Evolutionary conservation across 2,797 vertebrate species (phyloP).

Genomic region (Melanotaenia pygmaea): DNA sequence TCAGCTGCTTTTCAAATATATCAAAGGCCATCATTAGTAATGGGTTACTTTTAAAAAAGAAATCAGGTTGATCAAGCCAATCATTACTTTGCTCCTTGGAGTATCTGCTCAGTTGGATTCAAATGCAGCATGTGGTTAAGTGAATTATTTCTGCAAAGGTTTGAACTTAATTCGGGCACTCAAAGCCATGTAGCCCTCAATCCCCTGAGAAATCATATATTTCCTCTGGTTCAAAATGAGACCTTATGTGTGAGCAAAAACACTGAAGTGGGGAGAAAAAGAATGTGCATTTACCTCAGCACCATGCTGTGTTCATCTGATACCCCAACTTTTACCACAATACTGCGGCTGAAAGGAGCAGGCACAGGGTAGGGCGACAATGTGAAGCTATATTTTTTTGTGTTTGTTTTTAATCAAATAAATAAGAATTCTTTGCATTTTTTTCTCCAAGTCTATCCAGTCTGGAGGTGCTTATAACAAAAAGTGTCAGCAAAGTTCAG

Average conservation of each 20-base stretch:
- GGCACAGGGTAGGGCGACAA: slow-evolving; percentile 52
- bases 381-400: slow-evolving; percentile 53
- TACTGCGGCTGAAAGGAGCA: slow-evolving; percentile 43
- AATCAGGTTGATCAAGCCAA: slow-evolving; percentile 9
- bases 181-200: slow-evolving; percentile 38
- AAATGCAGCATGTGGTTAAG: slow-evolving; percentile 24
- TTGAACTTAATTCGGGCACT: slow-evolving; percentile 30
- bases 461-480: slow-evolving; percentile 38
- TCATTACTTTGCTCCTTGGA: neutral
- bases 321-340: slow-evolving; percentile 52
- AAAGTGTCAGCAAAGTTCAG: slow-evolving; percentile 40
- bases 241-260: slow-evolving; percentile 50
- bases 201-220: slow-evolving; percentile 47
- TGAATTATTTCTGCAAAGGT: slow-evolving; percentile 9
- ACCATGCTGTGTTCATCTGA: slow-evolving; percentile 71
- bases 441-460: neutral
- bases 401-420: slow-evolving; percentile 55
- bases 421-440: slow-evolving; percentile 16
- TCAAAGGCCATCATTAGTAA: slow-evolving; percentile 23
- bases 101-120: slow-evolving; percentile 11
- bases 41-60: slow-evolving; percentile 25
- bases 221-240: slow-evolving; percentile 61
- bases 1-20: slow-evolving; percentile 8
- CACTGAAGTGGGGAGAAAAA: slow-evolving; percentile 13
- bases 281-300: slow-evolving; percentile 66